Evolutionary conservation across 2,797 vertebrate species (phyloP).

Genomic region (Lacerta bilineata): DNA sequence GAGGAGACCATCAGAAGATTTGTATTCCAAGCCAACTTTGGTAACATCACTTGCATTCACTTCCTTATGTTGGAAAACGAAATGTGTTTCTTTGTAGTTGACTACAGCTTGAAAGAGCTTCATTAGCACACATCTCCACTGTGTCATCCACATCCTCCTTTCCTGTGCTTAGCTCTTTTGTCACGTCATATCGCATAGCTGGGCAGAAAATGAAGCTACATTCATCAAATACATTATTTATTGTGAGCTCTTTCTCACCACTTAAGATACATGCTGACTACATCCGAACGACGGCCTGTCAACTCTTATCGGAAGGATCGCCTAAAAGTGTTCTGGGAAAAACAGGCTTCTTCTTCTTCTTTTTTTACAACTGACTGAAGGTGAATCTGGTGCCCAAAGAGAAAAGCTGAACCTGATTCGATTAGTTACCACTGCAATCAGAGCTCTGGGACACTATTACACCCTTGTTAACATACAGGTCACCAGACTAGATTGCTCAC

Average conservation of each 20-base stretch:
- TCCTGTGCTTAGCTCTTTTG: conserved; percentile 17
- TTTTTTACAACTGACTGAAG: background rate
- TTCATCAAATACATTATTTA: conserved; percentile 33
- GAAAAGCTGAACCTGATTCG: background rate
- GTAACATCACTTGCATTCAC: background rate
- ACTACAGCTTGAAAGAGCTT: background rate
- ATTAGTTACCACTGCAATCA: background rate
- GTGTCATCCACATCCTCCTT: background rate
- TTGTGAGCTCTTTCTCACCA: background rate
- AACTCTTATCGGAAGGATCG: background rate
- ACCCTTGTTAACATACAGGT: too few species aligned
- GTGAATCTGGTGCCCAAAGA: background rate
- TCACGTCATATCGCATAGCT: conserved; percentile 2
- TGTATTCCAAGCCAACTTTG: background rate
- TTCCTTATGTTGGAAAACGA: background rate
- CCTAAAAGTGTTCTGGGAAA: background rate
- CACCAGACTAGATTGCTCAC: background rate
- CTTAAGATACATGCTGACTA: background rate
- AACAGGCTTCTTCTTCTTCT: background rate
- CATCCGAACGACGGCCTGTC: background rate
- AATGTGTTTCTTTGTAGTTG: background rate
- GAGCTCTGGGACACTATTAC: background rate
- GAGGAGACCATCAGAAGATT: background rate
- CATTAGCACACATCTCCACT: conserved; percentile 7
- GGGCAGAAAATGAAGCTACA: background rate